These are phyloP conservation scores for Lasioglossum oenotherae DNA, from an alignment of 2,888 invertebrate species.

Conservation along the genomic window DNA sequence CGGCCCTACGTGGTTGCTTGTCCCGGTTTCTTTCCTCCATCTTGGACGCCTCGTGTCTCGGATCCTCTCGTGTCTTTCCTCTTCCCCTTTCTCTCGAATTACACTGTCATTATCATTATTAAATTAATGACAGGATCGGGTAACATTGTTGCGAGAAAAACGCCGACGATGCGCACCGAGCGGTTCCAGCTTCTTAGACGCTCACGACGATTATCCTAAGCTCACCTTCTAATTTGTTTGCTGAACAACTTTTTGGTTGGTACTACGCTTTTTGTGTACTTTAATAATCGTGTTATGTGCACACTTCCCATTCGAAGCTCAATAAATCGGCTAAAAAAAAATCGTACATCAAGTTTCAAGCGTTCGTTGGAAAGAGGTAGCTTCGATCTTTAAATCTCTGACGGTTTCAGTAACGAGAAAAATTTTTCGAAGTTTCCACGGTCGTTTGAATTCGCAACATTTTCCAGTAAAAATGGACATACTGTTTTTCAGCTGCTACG, in stretches of 20 bases:
- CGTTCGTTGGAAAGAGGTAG: no score
- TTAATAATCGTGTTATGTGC: not conserved
- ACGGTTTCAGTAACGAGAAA: no score
- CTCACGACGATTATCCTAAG: not conserved
- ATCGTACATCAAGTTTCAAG: not conserved
- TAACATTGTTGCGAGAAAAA: constrained; percentile 29
- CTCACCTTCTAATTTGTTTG: not conserved
- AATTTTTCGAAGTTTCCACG: no score
- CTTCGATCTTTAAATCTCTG: no score
- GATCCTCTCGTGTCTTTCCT: not conserved
- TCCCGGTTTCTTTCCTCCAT: not conserved
- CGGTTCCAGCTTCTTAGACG: not conserved
- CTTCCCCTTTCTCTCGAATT: constrained; percentile 40
- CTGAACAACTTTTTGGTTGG: not conserved
- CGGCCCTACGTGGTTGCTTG: constrained; percentile 34
- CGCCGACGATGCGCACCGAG: not conserved
- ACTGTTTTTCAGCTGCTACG: no score
- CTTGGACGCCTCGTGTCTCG: not conserved
- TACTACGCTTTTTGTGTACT: not conserved
- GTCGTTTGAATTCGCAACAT: no score
- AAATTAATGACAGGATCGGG: constrained; percentile 54
- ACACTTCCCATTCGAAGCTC: not conserved
- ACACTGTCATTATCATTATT: constrained; percentile 61
- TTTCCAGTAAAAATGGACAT: no score
- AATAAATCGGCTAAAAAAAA: not conserved